phyloP scores from a whole-genome alignment of 1,140 invertebrate species.

The Atopsyche davidsoni region DNA sequence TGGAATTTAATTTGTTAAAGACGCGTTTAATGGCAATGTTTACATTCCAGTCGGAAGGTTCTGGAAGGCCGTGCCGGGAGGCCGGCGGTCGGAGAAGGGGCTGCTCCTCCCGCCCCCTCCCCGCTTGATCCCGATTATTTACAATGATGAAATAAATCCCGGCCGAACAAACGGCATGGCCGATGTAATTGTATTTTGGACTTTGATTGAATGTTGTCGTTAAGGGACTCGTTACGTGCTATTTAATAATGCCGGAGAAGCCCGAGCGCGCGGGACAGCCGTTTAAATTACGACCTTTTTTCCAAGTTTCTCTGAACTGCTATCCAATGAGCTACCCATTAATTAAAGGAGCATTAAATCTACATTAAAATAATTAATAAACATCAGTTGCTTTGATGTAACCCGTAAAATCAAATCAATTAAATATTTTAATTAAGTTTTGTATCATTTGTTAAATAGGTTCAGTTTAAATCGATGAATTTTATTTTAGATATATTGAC shows the following conservation, averaged over 20 bases:
- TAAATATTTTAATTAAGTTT: too few species aligned
- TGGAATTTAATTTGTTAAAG: constrained; percentile 32
- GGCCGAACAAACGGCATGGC: constrained; percentile 27
- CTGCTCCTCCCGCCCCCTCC: constrained; percentile 4
- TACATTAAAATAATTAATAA: too few species aligned
- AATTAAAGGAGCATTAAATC: too few species aligned
- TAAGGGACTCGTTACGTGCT: constrained; percentile 17
- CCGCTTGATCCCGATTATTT: constrained; percentile 28
- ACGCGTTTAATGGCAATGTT: constrained; percentile 30
- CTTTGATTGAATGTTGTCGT: constrained; percentile 29
- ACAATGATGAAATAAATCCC: constrained; percentile 32
- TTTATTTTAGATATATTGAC: too few species aligned
- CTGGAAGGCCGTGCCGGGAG: background rate
- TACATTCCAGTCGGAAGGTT: constrained; percentile 24
- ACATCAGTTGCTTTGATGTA: too few species aligned
- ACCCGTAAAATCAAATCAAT: too few species aligned
- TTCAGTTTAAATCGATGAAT: too few species aligned
- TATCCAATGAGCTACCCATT: too few species aligned
- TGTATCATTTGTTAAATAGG: too few species aligned
- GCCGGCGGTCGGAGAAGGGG: background rate
- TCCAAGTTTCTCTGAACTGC: too few species aligned
- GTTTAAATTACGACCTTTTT: too few species aligned
- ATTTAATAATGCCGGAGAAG: constrained; percentile 27
- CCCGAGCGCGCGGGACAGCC: too few species aligned
- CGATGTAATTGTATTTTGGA: constrained; percentile 29